Evolutionary conservation across 2,888 invertebrate genomes (phyloP), one percentile per base, ranked within the genome.

Genomic region (Dryococelus australis): DNA sequence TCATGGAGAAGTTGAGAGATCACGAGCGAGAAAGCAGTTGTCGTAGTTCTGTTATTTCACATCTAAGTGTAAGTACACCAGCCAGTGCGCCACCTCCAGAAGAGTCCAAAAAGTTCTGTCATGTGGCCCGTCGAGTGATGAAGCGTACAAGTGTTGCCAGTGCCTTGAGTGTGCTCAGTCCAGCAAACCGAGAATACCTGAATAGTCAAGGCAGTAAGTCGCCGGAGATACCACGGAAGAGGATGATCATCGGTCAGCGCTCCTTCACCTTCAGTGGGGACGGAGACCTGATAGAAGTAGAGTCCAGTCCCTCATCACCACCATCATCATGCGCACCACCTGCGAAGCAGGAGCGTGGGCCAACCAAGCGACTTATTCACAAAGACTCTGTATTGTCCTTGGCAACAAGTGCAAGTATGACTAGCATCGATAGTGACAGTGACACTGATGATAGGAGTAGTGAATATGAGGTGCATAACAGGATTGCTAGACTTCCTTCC

Each of bases 1-100:
- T 97, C 90, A 96, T 96, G 94, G 95, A 96, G 90, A 91, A 90
- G 87, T 88, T 91, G 86, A 90, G 91, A 87, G 91, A 91, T 87
- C 90, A 90, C 88, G 90, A 90, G 85, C 89, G 90, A 80, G 90
- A 90, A 85, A 89, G 86, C 80, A 88, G 89, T 13, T 86, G 86
- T 28, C 84, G 81, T 26, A 84, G 84, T 27, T 88, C 88, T 16
- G 86, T 87, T 35, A 51, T 26, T 26, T 86, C 86, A 13, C 85
- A 83, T n/a, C 65, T 86, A 47, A 43, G 27, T 26, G 43, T 28
- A 35, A 85, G 84, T 20, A 80, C 43, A 26, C n/a, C 79, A 35
- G 84, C 24, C 43, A 83, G 28, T n/a, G 8, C 43, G 43, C 24
- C 87, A 35, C 16, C 83, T 26, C 65, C 87, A 53, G 51, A 86